These are phyloP conservation scores for Apostichopus parvimensis DNA, from an alignment of 35 echinoderm and acorn worm species.

Conservation along the genomic window DNA sequence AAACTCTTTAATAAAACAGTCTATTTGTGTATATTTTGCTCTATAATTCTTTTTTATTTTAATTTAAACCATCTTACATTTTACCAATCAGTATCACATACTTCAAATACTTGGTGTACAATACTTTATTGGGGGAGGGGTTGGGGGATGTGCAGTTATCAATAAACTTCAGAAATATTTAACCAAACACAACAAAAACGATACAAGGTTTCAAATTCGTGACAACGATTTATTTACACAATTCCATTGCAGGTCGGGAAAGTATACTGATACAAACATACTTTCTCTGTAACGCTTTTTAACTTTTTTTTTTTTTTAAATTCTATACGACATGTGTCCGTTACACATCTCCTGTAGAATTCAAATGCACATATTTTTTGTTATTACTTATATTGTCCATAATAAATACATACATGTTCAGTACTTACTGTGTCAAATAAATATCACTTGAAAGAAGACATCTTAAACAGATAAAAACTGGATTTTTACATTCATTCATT, in stretches of 20 bases:
- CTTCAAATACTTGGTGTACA: too few species aligned
- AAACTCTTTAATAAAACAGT: too few species aligned
- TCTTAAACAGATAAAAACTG: background rate
- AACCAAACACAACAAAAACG: background rate
- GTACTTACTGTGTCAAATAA: background rate
- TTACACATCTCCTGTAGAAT: background rate
- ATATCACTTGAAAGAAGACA: conserved; percentile 1
- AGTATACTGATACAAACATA: conserved; percentile 6
- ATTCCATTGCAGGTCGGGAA: conserved; percentile 19
- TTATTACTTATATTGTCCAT: background rate
- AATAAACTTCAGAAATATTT: too few species aligned
- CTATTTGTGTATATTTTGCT: too few species aligned
- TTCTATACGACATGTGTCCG: background rate
- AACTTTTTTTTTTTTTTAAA: background rate
- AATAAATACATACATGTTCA: background rate
- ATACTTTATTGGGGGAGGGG: too few species aligned
- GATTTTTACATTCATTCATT: background rate
- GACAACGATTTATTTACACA: conserved; percentile 36
- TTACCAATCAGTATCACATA: too few species aligned
- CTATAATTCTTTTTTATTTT: too few species aligned
- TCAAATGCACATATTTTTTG: background rate
- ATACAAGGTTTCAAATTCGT: background rate
- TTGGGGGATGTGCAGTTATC: too few species aligned
- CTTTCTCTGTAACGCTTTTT: background rate
- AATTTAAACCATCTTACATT: too few species aligned